phyloP scores from a whole-genome alignment of 2,888 invertebrate species.

The Linnaemya tessellans region DNA sequence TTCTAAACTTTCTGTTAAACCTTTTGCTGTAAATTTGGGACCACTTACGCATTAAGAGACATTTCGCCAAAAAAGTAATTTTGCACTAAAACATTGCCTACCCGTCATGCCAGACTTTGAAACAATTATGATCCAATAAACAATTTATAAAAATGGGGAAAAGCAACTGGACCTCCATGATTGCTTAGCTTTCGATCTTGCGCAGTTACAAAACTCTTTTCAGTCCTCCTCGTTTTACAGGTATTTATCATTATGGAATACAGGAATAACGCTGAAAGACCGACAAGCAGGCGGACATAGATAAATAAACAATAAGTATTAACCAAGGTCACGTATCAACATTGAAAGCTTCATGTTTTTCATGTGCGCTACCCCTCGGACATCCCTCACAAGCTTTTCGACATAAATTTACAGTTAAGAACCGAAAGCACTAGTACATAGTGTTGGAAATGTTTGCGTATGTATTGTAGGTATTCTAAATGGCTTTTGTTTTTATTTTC shows the following conservation, averaged over 20 bases:
- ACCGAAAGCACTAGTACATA: neutral
- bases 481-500: constrained; percentile 8
- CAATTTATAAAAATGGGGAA: no score
- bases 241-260: neutral
- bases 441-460: neutral
- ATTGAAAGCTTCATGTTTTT: neutral
- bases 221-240: neutral
- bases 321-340: constrained; percentile 50
- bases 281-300: neutral
- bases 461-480: neutral
- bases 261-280: neutral
- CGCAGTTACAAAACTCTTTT: neutral
- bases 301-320: constrained; percentile 40
- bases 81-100: no score
- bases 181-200: neutral
- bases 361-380: neutral
- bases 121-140: no score
- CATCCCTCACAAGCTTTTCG: neutral
- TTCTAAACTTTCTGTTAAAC: no score
- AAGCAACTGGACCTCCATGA: no score
- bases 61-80: no score
- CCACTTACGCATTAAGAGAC: no score
- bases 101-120: no score
- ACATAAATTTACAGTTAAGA: neutral
- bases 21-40: no score